Conservation (phyloP, 2,888 invertebrate species). For the Drosophila setosimentum region DNA sequence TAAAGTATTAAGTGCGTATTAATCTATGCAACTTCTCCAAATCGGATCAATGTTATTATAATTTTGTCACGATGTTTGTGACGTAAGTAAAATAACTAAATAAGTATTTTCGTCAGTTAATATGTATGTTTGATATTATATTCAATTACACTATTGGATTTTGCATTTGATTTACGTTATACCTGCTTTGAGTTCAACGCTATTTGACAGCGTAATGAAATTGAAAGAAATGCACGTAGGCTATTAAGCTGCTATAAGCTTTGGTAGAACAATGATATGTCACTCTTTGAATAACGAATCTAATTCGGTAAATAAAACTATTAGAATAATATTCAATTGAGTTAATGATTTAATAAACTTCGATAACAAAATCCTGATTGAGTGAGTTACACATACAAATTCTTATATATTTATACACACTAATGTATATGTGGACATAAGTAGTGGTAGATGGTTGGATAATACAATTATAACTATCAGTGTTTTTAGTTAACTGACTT, state of each 20-base stretch:
- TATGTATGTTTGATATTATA: too few species aligned
- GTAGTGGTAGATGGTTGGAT: neutral
- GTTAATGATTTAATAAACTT: neutral
- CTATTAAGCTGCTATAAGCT: neutral
- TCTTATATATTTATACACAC: neutral
- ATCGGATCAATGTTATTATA: too few species aligned
- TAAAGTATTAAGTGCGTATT: neutral
- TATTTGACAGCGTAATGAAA: too few species aligned
- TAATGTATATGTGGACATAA: too few species aligned
- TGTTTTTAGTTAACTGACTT: neutral
- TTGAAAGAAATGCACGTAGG: neutral
- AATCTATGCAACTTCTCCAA: neutral
- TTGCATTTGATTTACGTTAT: too few species aligned
- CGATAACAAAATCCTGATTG: neutral
- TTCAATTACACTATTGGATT: too few species aligned
- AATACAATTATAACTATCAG: neutral
- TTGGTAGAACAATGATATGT: too few species aligned
- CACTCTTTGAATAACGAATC: neutral
- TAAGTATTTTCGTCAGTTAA: neutral
- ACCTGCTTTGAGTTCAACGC: too few species aligned
- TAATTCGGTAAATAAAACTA: neutral
- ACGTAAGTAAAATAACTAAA: neutral
- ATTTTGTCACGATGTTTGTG: neutral
- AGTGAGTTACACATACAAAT: neutral
- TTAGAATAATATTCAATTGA: neutral